Evolutionary conservation across 1,140 invertebrate species (phyloP), one percentile per base, ranked within the genome.

Genomic region (Drosophila orosa): DNA sequence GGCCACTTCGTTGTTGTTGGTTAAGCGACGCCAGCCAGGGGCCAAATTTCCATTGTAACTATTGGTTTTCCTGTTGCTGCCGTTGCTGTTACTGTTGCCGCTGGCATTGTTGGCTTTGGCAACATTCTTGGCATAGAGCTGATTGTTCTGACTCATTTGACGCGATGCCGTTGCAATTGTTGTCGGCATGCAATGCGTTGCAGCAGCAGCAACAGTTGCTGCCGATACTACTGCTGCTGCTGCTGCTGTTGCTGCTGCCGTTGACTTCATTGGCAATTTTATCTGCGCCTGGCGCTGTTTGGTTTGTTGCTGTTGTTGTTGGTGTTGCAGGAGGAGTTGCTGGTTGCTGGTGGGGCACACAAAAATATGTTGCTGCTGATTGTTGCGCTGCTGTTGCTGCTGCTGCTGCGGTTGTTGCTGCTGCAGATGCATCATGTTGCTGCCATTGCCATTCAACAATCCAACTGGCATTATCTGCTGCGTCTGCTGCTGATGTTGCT

Each of bases 21-120:
- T 78, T 50, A 91, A 68, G 19, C 91, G 78, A 63, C 90, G 90
- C 91, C 91, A 92, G 68, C 91, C 91, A 22, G 90, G 89, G 76
- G 91, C 89, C 72, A 92, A 83, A 86, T 92, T 92, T 73, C 91
- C 90, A 74, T 77, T 85, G 60, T 77, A 82, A 63, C 48, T 62
- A 33, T 48, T 62, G 47, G 57, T 60, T 39, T 57, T 69, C 63
- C 47, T 71, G 63, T 52, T 68, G 55, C 37, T 66, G 50, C 47
- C 55, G 6, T 22, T 77, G 63, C 27, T 56, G 45, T 61, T 57
- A 33, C 42, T 37, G 24, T 10, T 62, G 74, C 39, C 48, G 22
- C 8, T 68, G 47, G 25, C 47, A 54, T 73, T 81, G 68, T 78
- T 81, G 60, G 52, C 40, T 78, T 83, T 85, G 60, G 74, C 66